Base-by-base conservation (phyloP, 1,140 invertebrate species). In the Drosophila ananassae region DNA sequence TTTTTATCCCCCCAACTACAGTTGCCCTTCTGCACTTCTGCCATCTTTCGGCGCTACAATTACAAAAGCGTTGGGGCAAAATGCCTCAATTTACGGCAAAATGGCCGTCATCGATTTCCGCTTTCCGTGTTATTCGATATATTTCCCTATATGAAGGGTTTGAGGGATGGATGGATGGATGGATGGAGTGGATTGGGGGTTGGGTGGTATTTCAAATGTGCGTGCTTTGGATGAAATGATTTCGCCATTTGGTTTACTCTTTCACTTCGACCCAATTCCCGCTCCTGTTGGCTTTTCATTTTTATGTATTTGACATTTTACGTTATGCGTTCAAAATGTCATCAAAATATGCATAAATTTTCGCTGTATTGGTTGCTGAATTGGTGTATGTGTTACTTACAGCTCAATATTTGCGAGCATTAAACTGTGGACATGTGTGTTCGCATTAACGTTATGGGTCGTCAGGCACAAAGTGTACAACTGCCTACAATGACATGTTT, bases 61-160 rank as follows among this genome's bases (percentile, higher is more conserved):
- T 85, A 85, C 82, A 85, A 73, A 56, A 78, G 74, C 67, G 82
- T 73, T 79, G 30, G 76, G 77, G 60, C 52, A 58, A 80, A 85
- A 85, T 85, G 80, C 81, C 80, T 80, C 81, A 85, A 85, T 85
- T 85, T 89, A 85, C 82, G 75, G 74, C 83, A 81, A 85, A 85
- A 85, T 85, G 82, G 82, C 78, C 71, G 82, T 87, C 82, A 85
- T 87, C 83, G 82, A 87, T 87, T 87, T 87, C 82, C 82, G 82
- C 79, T 83, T 82, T 64, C 62, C 62, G 46, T 64, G 68, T 69
- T 77, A 81, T 81, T 77, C 61, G 79, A 81, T 81, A 73, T 68
- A 51, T 71, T 54, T 61, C 41, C 17, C 6, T 51, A n/a, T 34
- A 41, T 17, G 32, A 17, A 17, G 21, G 48, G 46, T 28, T 30